Evolutionary conservation across 1,140 invertebrate species (phyloP), one percentile per base, ranked within the genome.

Genomic region (Procambarus clarkii): DNA sequence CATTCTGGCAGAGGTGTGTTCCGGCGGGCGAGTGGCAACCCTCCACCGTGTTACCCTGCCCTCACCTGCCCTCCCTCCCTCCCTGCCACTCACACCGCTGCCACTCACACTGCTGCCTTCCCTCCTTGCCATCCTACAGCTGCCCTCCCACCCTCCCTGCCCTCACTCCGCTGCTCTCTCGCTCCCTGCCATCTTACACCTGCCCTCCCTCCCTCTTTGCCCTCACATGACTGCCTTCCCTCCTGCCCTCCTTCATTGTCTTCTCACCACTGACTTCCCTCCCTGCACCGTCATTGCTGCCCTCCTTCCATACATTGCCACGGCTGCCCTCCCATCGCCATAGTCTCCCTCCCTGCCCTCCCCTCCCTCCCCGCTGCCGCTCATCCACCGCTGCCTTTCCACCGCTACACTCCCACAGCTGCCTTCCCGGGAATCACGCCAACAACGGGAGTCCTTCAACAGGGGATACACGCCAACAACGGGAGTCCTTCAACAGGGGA

Each of bases 1-100:
- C 89, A 91, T 91, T 91, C 82, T 91, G 76, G 89, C 44, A 46
- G 48, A 50, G 82, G 48, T 48, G 74, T 91, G 89, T 91, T 91
- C 89, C 89, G 82, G 87, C 79, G 79, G 87, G 74, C 45, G 87
- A 54, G 34, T 54, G 54, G 74, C 81, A 64, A 50, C 77, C 24
- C 50, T 50, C n/a, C 44, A 34, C 46, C 44, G 34, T 79, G 15
- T 15, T 79, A 48, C 76, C 76, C 34, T 74, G 21, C 71, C 71
- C 71, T 74, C 71, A 13, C 71, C 71, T 74, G n/a, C 34, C 71
- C 18, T 44, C 71, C 21, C 76, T 78, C 34, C 71, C 21, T 21
- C 71, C 34, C 71, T 21, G 9, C 71, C 21, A 24, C 34, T 34
- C 34, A 34, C 34, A 2, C 34, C 34, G n/a, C 8, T 76, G 50